phyloP scores from a whole-genome alignment of 2,113 vertebrate species.

The Pelobates fuscus region DNA sequence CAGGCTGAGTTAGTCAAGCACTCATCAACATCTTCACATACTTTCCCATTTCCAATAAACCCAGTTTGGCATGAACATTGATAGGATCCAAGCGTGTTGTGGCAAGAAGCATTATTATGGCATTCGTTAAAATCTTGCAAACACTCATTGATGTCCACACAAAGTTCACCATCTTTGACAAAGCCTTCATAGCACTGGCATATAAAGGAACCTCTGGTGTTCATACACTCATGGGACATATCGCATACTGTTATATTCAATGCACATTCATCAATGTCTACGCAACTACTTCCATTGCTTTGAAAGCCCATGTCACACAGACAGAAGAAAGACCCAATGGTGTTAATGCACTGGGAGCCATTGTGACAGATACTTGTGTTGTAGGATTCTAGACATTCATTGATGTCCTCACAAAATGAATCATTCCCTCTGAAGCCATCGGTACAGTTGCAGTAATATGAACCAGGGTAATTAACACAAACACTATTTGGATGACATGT shows the following conservation, averaged over 20 bases:
- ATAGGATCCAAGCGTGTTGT: constrained; percentile 70
- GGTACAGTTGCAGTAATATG: constrained; percentile 66
- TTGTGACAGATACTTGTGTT: constrained; percentile 58
- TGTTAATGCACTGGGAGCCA: constrained; percentile 66
- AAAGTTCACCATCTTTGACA: constrained; percentile 56
- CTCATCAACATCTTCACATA: constrained; percentile 70
- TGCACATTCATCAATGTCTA: constrained; percentile 72
- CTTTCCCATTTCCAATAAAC: constrained; percentile 47
- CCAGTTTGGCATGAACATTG: constrained; percentile 66
- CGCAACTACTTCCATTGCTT: constrained; percentile 69
- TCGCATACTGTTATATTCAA: constrained; percentile 62
- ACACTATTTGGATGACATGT: constrained; percentile 66
- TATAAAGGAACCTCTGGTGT: constrained; percentile 65
- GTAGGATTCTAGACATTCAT: constrained; percentile 65
- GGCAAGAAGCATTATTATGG: constrained; percentile 63
- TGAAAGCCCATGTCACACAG: constrained; percentile 69
- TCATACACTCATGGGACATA: constrained; percentile 64
- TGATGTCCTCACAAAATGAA: constrained; percentile 65
- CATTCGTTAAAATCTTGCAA: constrained; percentile 52
- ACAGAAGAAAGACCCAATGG: constrained; percentile 68
- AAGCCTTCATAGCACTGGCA: constrained; percentile 72
- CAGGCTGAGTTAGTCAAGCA: constrained; percentile 63
- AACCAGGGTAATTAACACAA: constrained; percentile 68
- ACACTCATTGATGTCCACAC: constrained; percentile 46
- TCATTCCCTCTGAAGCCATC: constrained; percentile 68